Conservation (phyloP, 2,888 invertebrate genomes). For the Sminthurides aquaticus region DNA sequence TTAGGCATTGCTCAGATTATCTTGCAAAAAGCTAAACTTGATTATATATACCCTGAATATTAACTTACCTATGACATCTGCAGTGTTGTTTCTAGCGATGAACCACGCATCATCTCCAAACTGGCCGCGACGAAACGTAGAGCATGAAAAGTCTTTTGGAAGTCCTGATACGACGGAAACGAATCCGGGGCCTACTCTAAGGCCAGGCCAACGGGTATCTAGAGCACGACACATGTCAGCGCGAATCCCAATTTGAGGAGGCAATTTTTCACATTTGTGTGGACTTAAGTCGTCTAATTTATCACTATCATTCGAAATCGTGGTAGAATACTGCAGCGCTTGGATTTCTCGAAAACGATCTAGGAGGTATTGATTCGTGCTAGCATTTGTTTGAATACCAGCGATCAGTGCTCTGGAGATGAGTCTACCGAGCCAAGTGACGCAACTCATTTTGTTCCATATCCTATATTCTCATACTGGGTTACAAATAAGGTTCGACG, state of each 20-base stretch:
- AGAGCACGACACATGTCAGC: slow-evolving; percentile 34
- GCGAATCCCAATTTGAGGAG: slow-evolving; percentile 10
- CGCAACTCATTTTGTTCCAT: slow-evolving; percentile 37
- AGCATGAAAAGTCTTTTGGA: slow-evolving; percentile 77
- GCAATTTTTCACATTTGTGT: slow-evolving; percentile 22
- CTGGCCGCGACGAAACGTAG: slow-evolving; percentile 74
- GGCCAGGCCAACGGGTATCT: slow-evolving; percentile 36
- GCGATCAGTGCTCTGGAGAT: slow-evolving; percentile 37
- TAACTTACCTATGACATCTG: slow-evolving; percentile 83
- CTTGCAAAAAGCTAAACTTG: slow-evolving; percentile 3
- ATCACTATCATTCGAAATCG: slow-evolving; percentile 22
- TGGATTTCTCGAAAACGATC: slow-evolving; percentile 29
- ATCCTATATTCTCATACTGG: not conserved
- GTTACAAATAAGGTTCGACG: slow-evolving; percentile 10
- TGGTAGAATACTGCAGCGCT: slow-evolving; percentile 26
- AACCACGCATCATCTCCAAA: slow-evolving; percentile 99
- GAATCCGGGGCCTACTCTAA: slow-evolving; percentile 39
- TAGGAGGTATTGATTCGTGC: slow-evolving; percentile 29
- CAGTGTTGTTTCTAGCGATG: slow-evolving; percentile 62
- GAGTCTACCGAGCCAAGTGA: slow-evolving; percentile 38
- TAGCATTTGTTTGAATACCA: slow-evolving; percentile 33
- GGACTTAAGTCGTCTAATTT: slow-evolving; percentile 24
- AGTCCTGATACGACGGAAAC: slow-evolving; percentile 79
- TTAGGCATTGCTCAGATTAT: slow-evolving; percentile 12
- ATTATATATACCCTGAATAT: no score